Conservation (phyloP, 2,888 invertebrate species). For the Doris montereyensis region DNA sequence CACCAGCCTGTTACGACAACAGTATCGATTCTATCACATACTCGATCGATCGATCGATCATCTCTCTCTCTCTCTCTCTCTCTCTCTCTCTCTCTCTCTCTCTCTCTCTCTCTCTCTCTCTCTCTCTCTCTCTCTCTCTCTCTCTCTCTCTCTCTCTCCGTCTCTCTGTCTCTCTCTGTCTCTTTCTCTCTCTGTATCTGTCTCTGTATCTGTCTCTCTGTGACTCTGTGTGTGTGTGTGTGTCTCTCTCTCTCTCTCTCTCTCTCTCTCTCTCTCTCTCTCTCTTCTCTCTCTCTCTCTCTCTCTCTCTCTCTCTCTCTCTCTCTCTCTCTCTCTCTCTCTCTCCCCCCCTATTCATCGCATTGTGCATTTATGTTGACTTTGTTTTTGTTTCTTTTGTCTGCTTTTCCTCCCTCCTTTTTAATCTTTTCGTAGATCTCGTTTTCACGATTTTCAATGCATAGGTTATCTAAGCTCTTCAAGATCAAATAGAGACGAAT, state of each 20-base stretch:
- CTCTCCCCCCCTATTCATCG: background rate
- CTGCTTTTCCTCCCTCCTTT: no score
- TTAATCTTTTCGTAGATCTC: no score
- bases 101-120: background rate
- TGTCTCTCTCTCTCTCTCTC: background rate
- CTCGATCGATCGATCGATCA: no score
- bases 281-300: background rate
- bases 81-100: background rate
- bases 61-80: background rate
- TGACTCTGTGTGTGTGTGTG: background rate
- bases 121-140: background rate
- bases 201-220: background rate
- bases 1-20: no score
- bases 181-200: background rate
- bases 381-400: no score
- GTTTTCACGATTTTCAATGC: no score
- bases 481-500: no score
- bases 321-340: constrained; percentile 7
- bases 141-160: constrained; percentile 6
- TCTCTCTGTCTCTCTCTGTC: background rate
- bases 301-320: background rate
- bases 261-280: constrained; percentile 15
- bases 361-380: no score
- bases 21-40: no score
- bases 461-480: no score